These are phyloP conservation scores for Kryptolebias marmoratus DNA, from an alignment of 2,113 vertebrate genomes.

Conservation along the genomic window DNA sequence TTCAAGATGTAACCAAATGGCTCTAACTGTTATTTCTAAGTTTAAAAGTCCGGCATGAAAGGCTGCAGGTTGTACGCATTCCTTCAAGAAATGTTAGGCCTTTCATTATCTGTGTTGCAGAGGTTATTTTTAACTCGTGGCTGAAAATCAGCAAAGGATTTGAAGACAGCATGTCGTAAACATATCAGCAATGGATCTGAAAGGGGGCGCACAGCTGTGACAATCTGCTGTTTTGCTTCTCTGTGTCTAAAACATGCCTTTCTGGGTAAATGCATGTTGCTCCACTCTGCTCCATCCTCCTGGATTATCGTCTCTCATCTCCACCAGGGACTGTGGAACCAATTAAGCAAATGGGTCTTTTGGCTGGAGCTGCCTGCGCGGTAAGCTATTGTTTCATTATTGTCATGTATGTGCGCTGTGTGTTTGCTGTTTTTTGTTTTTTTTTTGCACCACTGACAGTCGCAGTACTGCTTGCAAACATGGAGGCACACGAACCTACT, in stretches of 20 bases:
- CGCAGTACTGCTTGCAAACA: background rate
- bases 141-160: constrained; percentile 26
- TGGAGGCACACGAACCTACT: background rate
- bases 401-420: constrained; percentile 1
- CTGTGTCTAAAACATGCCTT: constrained; percentile 50
- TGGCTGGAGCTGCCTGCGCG: constrained; percentile 45
- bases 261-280: constrained; percentile 54
- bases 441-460: background rate
- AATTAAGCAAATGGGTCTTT: constrained; percentile 73
- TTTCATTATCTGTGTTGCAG: background rate
- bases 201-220: constrained; percentile 45
- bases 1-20: no score
- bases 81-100: no score
- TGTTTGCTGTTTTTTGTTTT: constrained; percentile 1
- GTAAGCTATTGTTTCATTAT: constrained; percentile 32
- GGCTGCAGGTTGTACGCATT: no score
- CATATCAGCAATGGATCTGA: constrained; percentile 35
- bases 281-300: constrained; percentile 51
- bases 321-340: constrained; percentile 45
- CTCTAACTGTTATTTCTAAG: no score
- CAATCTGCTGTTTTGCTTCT: constrained; percentile 28
- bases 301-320: constrained; percentile 68
- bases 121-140: background rate
- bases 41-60: no score
- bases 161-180: background rate